Conservation (phyloP, 2,888 invertebrate species). For the Glaucopsyche alexis region DNA sequence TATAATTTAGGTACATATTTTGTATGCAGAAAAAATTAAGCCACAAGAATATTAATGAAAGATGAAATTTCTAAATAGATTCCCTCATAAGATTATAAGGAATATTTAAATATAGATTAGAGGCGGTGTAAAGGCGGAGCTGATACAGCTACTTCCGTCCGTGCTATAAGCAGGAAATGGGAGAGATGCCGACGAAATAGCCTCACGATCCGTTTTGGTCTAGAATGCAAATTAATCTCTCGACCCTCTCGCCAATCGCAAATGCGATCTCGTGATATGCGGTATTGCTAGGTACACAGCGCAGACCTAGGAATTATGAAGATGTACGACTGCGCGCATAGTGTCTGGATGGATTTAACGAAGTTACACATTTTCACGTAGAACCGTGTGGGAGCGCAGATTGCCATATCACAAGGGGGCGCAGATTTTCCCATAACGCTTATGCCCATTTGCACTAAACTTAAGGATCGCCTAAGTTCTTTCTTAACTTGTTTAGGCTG, state of each 20-base stretch:
- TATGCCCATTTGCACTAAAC: too few relatives aligned
- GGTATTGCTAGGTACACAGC: conserved; percentile 25
- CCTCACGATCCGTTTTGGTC: conserved; percentile 69
- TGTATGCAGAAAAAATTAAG: too few relatives aligned
- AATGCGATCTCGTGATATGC: conserved; percentile 31
- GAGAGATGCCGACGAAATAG: conserved; percentile 64
- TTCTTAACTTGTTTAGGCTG: too few relatives aligned
- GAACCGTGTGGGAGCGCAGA: too few relatives aligned
- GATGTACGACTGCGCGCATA: conserved; percentile 4
- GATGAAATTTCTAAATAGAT: too few relatives aligned
- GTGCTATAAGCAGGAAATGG: conserved; percentile 62
- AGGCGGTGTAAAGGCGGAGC: neutral
- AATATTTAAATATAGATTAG: conserved; percentile 19
- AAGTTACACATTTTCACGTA: too few relatives aligned
- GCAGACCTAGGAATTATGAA: conserved; percentile 15
- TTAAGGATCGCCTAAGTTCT: too few relatives aligned
- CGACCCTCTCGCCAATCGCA: conserved; percentile 36
- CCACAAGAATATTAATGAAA: too few relatives aligned
- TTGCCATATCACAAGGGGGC: too few relatives aligned
- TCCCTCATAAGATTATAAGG: neutral
- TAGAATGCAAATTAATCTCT: conserved; percentile 74
- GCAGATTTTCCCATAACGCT: too few relatives aligned
- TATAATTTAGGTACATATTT: too few relatives aligned
- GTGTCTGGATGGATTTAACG: neutral
- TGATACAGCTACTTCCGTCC: conserved; percentile 25